phyloP scores from a whole-genome alignment of 2,113 vertebrate genomes.

The Xenopus tropicalis region DNA sequence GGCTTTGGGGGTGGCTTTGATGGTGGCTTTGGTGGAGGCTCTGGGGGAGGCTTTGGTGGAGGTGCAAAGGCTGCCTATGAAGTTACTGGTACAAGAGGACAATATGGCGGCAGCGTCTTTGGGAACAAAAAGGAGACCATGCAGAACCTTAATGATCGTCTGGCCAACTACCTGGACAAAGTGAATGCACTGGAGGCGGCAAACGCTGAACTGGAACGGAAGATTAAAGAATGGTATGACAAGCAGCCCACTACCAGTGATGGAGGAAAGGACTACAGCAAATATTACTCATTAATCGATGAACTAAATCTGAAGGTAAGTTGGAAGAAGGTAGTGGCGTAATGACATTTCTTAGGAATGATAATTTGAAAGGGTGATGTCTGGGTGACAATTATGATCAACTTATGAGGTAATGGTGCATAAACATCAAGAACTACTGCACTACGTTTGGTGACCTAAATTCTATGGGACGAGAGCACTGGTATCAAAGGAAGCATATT shows the following conservation, averaged over 20 bases:
- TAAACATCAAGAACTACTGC: too few relatives aligned
- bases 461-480: too few relatives aligned
- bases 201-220: constrained; percentile 70
- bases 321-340: background rate
- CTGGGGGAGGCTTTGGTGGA: background rate
- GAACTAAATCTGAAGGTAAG: constrained; percentile 65
- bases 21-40: too few relatives aligned
- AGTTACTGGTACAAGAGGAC: constrained; percentile 23
- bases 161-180: constrained; percentile 78
- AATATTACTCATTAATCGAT: constrained; percentile 52
- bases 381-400: too few relatives aligned
- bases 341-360: background rate
- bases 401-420: too few relatives aligned
- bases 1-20: too few relatives aligned
- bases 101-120: constrained; percentile 54
- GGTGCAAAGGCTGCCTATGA: background rate
- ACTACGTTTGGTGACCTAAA: too few relatives aligned
- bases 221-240: constrained; percentile 65
- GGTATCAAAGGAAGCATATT: too few relatives aligned
- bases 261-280: constrained; percentile 58
- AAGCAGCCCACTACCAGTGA: constrained; percentile 33
- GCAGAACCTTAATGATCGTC: constrained; percentile 84
- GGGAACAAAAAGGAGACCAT: constrained; percentile 81
- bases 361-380: too few relatives aligned
- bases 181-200: constrained; percentile 69